phyloP scores from a whole-genome alignment of 2,888 invertebrate genomes.

The Eristalis pertinax region DNA sequence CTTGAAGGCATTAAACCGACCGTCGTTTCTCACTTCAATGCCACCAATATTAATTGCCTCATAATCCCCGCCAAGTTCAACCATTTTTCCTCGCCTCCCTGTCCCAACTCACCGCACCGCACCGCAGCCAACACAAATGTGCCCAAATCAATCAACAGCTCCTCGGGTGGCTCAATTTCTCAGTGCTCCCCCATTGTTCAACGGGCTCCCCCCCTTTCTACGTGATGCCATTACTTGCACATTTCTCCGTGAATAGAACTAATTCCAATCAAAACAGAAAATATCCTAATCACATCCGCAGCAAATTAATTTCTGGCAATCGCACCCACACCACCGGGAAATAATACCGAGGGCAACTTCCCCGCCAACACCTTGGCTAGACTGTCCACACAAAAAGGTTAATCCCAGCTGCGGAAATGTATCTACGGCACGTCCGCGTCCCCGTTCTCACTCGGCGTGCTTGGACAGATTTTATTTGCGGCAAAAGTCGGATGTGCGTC shows the following conservation, averaged over 20 bases:
- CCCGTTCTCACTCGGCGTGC: conserved; percentile 1
- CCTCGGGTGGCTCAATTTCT: conserved; percentile 20
- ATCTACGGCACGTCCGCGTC: conserved; percentile 30
- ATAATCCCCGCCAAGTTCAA: neutral
- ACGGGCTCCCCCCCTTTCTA: conserved; percentile 3
- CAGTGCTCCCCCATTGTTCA: neutral
- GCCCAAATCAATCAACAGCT: conserved; percentile 38
- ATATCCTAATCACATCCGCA: conserved; percentile 69
- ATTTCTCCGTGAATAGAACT: conserved; percentile 61
- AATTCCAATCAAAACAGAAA: conserved; percentile 66
- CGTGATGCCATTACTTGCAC: conserved; percentile 69
- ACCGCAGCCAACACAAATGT: neutral
- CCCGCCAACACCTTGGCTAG: neutral
- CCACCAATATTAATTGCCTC: neutral
- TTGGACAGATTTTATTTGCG: conserved; percentile 42
- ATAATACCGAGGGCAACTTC: conserved; percentile 2
- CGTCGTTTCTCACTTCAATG: neutral
- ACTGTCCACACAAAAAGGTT: conserved; percentile 13
- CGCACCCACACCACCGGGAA: conserved; percentile 19
- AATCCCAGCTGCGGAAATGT: conserved; percentile 31
- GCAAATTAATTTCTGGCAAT: conserved; percentile 67
- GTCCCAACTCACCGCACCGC: neutral
- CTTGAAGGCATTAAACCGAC: neutral
- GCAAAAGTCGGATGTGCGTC: conserved; percentile 24
- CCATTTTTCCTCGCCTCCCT: neutral